These are phyloP conservation scores for Entosphenus tridentatus DNA, from an alignment of 2,113 vertebrate genomes.

Conservation along the genomic window DNA sequence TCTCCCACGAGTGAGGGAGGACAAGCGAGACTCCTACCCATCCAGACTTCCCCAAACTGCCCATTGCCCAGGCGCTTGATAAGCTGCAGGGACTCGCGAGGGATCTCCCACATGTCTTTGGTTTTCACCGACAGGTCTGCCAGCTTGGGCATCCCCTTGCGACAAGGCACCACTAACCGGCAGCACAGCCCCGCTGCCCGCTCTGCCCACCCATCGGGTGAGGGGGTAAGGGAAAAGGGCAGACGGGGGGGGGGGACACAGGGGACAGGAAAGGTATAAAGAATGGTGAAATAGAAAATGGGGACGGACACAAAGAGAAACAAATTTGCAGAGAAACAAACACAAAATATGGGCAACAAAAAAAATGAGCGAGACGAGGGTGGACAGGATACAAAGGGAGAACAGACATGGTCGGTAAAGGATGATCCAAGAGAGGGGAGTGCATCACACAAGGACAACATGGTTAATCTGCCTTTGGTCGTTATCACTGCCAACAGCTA, in stretches of 20 bases:
- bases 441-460: no score
- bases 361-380: no score
- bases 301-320: neutral
- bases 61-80: constrained; percentile 69
- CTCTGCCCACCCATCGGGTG: constrained; percentile 21
- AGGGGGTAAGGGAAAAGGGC: constrained; percentile 19
- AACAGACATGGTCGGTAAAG: no score
- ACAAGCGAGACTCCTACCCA: constrained; percentile 28
- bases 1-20: no score
- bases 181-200: constrained; percentile 58
- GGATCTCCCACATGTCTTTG: constrained; percentile 81
- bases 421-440: no score
- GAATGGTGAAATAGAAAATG: neutral
- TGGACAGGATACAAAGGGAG: no score
- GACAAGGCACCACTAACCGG: constrained; percentile 55
- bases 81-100: constrained; percentile 57
- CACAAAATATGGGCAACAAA: neutral
- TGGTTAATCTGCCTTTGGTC: no score
- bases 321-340: constrained; percentile 6
- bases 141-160: constrained; percentile 53
- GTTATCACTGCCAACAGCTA: no score
- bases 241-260: constrained; percentile 6
- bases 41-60: constrained; percentile 85
- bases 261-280: constrained; percentile 9
- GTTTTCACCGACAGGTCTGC: constrained; percentile 78